phyloP scores from a whole-genome alignment of 2,888 invertebrate genomes.

The Drosophila hamatofila region DNA sequence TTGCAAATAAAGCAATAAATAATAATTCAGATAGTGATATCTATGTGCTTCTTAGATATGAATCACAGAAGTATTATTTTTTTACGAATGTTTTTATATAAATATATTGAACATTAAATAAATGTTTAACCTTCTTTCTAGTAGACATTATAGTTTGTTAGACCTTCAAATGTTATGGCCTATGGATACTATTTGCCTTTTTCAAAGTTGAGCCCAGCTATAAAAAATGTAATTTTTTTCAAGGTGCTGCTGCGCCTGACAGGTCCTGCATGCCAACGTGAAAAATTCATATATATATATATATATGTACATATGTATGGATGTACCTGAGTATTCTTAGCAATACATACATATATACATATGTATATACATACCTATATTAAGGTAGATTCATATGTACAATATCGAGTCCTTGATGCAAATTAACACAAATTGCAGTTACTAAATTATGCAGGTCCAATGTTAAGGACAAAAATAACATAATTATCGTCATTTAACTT shows the following conservation, averaged over 20 bases:
- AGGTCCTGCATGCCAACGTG: constrained; percentile 15
- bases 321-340: not conserved
- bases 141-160: not conserved
- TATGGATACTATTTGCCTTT: constrained; percentile 4
- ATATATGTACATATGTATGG: not conserved
- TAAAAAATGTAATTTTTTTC: constrained; percentile 33
- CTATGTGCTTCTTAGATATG: not conserved
- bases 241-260: constrained; percentile 37
- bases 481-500: no score
- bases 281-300: not conserved
- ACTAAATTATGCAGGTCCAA: not conserved
- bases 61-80: not conserved
- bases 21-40: not conserved
- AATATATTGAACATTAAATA: not conserved
- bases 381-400: not conserved
- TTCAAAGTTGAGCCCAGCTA: constrained; percentile 24
- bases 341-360: not conserved
- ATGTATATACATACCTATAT: not conserved
- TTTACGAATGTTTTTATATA: not conserved
- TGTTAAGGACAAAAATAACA: not conserved
- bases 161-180: constrained; percentile 23
- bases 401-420: constrained; percentile 24
- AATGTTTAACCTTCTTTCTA: not conserved
- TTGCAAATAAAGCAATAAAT: no score
- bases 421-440: constrained; percentile 17